Evolutionary conservation across 2,113 vertebrate species (phyloP), one percentile per base, ranked within the genome.

Genomic region (Peromyscus polionotus): DNA sequence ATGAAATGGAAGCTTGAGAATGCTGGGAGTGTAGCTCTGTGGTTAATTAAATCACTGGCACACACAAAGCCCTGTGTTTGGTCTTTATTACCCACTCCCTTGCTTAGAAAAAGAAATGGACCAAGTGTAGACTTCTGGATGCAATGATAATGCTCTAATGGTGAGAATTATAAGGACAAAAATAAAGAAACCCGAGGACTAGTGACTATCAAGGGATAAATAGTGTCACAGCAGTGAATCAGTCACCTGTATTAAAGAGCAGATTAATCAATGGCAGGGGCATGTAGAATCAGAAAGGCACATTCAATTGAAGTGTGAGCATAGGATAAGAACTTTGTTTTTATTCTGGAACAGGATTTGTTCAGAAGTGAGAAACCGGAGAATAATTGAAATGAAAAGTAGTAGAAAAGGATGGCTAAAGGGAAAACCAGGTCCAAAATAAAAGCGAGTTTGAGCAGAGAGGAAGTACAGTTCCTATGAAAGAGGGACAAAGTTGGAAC

Each of bases 311-410:
- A 63, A 51, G 2, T 22, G 7, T 54, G 28, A n/a, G 10, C 45
- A 48, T 28, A 7, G 45, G 33, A 68, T 1, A 2, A 31, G 7
- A 59, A 67, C 0, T 22, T 20, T 51, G 16, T 12, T 92, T 92
- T 80, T 45, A 59, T 2, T 33, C 20, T 88, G 36, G 12, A 95
- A 45, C 19, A 28, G 36, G 84, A 83, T 76, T 81, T 80, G 24
- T 39, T 36, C 19, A 70, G 75, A 93, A 77, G 20, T n/a, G 59
- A 88, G 67, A 95, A 94, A 68, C 0, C n/a, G 80, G 24, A 83
- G n/a, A 45, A 22, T 70, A 70, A 13, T 54, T 70, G 28, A 67
- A 83, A 87, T n/a, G 3, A 89, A 94, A 75, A 48, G 12, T 16
- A 12, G 81, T 17, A 2, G 36, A 42, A 28, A 54, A 22, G 68